Base-by-base conservation (phyloP, 2,797 vertebrate species). In the Pelodytes ibericus region DNA sequence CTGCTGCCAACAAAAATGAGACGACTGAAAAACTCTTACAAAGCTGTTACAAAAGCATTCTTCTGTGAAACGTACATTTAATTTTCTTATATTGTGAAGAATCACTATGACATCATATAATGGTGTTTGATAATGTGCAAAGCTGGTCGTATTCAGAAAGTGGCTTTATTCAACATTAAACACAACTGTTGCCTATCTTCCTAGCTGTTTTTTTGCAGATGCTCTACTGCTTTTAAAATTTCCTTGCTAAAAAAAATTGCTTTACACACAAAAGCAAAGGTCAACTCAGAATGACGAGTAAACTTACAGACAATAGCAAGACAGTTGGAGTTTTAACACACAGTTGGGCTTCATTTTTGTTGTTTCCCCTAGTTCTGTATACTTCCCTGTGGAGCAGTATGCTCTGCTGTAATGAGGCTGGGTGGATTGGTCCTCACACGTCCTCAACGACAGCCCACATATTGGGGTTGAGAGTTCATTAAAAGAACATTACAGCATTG, bases 1-100 rank as follows among this genome's bases (percentile, higher is more conserved):
- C 16, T 26, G 11, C 36, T 69, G 74, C 30, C 74, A 75, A 44
- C 18, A 39, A 27, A 20, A 62, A 33, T 18, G 30, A 25, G 31
- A 16, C 22, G 22, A 24, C 25, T 11, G n/a, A n/a, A n/a, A n/a
- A n/a, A n/a, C n/a, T n/a, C n/a, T n/a, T n/a, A n/a, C n/a, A n/a
- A n/a, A n/a, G n/a, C n/a, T n/a, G n/a, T n/a, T n/a, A n/a, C n/a
- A n/a, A 44, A 44, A 13, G 15, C 3, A 16, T 44, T 15, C 41
- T 13, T 44, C 41, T 44, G 1, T 3, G 41, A 44, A 44, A 16
- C 8, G 13, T n/a, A n/a, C n/a, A n/a, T n/a, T n/a, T n/a, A 44
- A 3, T 3, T 44, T 16, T 13, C 41, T 15, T 3, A n/a, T n/a
- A 24, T 29, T 29, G 58, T 24, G 41, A 53, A 71, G 68, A 15